phyloP scores from a whole-genome alignment of 2,113 vertebrate species.

The Cyphotilapia sp. region DNA sequence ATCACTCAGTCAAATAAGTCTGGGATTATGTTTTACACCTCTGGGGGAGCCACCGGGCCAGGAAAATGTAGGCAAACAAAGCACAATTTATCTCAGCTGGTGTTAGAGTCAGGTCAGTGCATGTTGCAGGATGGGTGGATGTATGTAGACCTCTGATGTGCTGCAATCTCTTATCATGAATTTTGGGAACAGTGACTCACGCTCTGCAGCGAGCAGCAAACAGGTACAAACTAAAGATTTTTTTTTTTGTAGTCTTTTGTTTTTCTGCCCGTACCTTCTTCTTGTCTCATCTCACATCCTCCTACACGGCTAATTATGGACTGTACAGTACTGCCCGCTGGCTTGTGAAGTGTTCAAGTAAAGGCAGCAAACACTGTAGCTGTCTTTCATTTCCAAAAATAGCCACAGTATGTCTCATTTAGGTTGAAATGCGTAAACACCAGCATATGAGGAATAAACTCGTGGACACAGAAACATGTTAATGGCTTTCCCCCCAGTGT shows the following conservation, averaged over 20 bases:
- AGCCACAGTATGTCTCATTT: not conserved
- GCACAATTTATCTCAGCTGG: not conserved
- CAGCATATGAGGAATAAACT: conserved; percentile 4
- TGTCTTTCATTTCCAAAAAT: conserved; percentile 30
- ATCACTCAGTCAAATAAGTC: conserved; percentile 8
- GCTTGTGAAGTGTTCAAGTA: conserved; percentile 14
- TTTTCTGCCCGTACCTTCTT: not conserved
- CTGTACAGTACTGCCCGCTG: conserved; percentile 13
- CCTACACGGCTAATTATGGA: conserved; percentile 43
- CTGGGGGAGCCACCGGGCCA: not conserved
- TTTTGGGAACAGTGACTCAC: not conserved
- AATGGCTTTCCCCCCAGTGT: conserved; percentile 35
- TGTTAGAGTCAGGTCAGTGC: conserved; percentile 5
- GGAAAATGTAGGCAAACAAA: not conserved
- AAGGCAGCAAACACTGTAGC: not conserved
- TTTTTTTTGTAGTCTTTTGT: not conserved
- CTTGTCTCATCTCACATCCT: conserved; percentile 32
- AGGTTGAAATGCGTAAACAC: conserved; percentile 15
- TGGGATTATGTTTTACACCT: not conserved
- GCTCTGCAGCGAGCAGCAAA: not conserved
- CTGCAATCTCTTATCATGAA: not conserved
- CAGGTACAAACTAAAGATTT: not conserved
- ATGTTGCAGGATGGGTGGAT: not conserved
- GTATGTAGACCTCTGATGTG: not conserved
- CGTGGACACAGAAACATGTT: conserved; percentile 10